Conservation (phyloP, 1,140 invertebrate species). For the Papilio aristodemus region DNA sequence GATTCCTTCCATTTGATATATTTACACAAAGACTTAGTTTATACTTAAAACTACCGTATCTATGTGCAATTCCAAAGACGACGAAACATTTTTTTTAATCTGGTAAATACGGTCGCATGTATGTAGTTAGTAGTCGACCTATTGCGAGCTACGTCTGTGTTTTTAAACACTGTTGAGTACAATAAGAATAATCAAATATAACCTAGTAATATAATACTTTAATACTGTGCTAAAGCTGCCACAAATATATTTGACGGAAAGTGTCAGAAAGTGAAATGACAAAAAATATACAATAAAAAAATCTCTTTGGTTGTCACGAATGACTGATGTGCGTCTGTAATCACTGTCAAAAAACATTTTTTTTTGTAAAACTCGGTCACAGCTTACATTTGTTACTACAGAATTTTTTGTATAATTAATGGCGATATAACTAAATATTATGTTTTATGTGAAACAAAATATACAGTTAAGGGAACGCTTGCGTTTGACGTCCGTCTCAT, state of each 20-base stretch:
- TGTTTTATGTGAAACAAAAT: background rate
- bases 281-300: background rate
- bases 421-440: background rate
- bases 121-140: too few relatives aligned
- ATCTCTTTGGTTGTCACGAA: conserved; percentile 9
- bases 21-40: background rate
- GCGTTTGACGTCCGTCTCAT: too few relatives aligned
- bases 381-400: background rate
- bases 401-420: background rate
- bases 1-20: background rate
- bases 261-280: background rate
- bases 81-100: too few relatives aligned
- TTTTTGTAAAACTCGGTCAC: conserved; percentile 16
- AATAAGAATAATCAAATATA: too few relatives aligned
- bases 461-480: too few relatives aligned
- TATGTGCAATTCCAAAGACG: too few relatives aligned
- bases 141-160: too few relatives aligned
- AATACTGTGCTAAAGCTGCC: background rate
- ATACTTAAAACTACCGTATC: too few relatives aligned
- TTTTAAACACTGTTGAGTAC: too few relatives aligned
- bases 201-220: background rate
- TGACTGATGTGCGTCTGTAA: conserved; percentile 12
- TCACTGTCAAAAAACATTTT: background rate
- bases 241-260: background rate
- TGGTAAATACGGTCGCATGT: too few relatives aligned